Conservation (phyloP, 2,113 vertebrate species). For the Hippopotamus amphibius region DNA sequence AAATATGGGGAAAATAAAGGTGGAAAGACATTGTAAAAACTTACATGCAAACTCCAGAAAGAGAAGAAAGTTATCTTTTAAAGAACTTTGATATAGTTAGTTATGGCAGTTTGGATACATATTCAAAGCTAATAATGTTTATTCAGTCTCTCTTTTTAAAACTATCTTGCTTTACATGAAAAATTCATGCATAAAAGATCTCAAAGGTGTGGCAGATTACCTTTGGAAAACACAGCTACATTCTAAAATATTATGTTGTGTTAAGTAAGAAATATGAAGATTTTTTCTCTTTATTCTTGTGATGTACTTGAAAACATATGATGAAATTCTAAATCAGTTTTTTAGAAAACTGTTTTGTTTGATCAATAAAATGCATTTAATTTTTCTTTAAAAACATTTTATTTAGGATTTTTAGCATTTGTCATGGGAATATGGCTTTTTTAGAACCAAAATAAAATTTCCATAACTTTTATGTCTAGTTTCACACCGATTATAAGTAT, state of each 20-base stretch:
- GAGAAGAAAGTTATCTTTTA: conserved; percentile 11
- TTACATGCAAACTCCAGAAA: neutral
- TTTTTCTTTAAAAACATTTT: conserved; percentile 47
- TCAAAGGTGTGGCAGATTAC: neutral
- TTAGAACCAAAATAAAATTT: conserved; percentile 37
- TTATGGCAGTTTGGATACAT: neutral
- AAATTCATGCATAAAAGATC: conserved; percentile 39
- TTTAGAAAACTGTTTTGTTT: neutral
- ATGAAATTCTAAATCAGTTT: conserved; percentile 24
- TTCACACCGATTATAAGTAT: conserved; percentile 36
- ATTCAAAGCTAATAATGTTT: conserved; percentile 7
- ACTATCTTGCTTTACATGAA: conserved; percentile 15
- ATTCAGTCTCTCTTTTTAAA: conserved; percentile 10
- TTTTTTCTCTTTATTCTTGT: conserved; percentile 31
- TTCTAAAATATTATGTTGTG: neutral
- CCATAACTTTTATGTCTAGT: conserved; percentile 26
- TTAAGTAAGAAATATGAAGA: conserved; percentile 46
- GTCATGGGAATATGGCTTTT: neutral
- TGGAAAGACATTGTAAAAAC: conserved; percentile 1
- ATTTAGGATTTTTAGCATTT: conserved; percentile 15
- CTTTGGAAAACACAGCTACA: neutral
- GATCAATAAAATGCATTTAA: neutral
- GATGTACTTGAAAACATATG: neutral
- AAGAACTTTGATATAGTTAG: conserved; percentile 35
- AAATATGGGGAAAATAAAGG: conserved; percentile 23